Conservation (phyloP, 2,888 invertebrate species). For the Balanococcus diminutus region DNA sequence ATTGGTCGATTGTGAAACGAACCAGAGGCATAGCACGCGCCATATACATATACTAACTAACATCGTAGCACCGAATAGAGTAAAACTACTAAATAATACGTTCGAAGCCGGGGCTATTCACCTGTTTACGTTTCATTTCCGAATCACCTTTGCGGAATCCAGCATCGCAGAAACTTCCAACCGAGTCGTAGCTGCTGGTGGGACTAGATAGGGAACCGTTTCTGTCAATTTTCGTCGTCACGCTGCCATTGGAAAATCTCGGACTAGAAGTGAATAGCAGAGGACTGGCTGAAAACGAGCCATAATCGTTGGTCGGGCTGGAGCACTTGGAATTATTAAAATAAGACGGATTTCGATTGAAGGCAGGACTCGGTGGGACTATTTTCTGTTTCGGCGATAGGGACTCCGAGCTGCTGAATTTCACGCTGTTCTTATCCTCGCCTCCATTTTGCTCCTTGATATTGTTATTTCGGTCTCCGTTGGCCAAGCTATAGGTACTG, state of each 20-base stretch:
- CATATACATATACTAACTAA: no score
- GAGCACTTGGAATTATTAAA: constrained; percentile 52
- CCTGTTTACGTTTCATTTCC: constrained; percentile 48
- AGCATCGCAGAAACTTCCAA: constrained; percentile 29
- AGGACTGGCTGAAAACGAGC: constrained; percentile 19
- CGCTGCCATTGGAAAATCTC: constrained; percentile 22
- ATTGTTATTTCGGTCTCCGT: constrained; percentile 56
- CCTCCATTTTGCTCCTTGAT: constrained; percentile 8
- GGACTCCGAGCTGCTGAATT: constrained; percentile 46
- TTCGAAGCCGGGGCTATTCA: neutral
- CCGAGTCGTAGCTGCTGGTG: constrained; percentile 39
- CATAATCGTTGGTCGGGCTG: constrained; percentile 54
- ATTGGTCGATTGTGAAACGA: neutral
- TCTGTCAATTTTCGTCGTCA: constrained; percentile 22
- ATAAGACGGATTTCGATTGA: constrained; percentile 64
- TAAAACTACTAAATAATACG: neutral
- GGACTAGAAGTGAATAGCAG: constrained; percentile 50
- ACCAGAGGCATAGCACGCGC: neutral
- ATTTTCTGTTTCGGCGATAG: constrained; percentile 38
- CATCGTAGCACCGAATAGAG: neutral
- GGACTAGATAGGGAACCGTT: constrained; percentile 47
- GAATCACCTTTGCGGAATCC: constrained; percentile 39
- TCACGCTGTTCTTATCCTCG: constrained; percentile 44
- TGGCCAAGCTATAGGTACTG: neutral
- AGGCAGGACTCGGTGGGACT: constrained; percentile 64